phyloP scores from a whole-genome alignment of 2,113 vertebrate genomes.

The Gallinago media region DNA sequence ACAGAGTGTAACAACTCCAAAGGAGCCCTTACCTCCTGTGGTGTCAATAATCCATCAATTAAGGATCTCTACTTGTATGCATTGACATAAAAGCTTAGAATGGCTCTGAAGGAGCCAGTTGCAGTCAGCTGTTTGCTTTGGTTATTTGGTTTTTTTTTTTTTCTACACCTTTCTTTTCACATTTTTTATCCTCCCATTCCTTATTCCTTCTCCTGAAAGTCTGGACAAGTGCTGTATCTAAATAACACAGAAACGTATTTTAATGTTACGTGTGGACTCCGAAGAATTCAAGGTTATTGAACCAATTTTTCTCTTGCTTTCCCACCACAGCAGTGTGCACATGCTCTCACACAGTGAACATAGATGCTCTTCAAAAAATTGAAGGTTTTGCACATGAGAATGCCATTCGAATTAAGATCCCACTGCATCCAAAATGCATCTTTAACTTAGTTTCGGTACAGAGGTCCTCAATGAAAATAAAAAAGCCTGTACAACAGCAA shows the following conservation, averaged over 20 bases:
- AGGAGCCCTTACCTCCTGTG: not conserved
- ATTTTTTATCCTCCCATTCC: not conserved
- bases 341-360: not conserved
- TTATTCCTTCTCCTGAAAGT: not conserved
- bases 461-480: not conserved
- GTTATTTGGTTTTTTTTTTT: accelerated
- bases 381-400: not conserved
- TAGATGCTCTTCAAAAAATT: not conserved
- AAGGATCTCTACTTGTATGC: conserved; percentile 21
- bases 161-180: not conserved
- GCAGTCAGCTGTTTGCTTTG: not conserved
- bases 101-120: not conserved
- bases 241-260: not conserved
- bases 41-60: conserved; percentile 71
- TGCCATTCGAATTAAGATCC: not conserved
- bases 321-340: not conserved
- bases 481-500: not conserved
- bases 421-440: not conserved
- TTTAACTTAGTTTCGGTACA: not conserved
- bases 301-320: not conserved
- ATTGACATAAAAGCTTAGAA: conserved; percentile 40
- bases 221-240: not conserved
- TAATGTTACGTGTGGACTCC: not conserved
- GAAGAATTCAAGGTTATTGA: conserved; percentile 12
- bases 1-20: conserved; percentile 17